Percentiles rank a stretch among this genome's conserved stretches.
Conservation (phyloP, 2,888 invertebrate species). For the Aspidiotus destructor region DNA sequence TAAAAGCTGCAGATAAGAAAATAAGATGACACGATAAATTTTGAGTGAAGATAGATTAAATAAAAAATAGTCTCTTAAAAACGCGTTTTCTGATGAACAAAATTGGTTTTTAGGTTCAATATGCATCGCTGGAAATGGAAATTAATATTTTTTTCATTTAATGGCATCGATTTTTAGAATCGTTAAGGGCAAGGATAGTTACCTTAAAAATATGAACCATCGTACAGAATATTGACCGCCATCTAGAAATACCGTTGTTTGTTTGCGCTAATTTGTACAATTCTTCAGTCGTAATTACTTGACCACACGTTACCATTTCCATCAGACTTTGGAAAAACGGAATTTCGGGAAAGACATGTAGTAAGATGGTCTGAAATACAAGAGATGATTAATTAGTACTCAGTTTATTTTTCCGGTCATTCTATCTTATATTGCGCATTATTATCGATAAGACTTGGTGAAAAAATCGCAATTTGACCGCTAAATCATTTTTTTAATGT, state of each 20-base stretch:
- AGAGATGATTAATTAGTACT: not conserved
- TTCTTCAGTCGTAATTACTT: constrained; percentile 49
- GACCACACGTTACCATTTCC: constrained; percentile 55
- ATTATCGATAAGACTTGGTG: too few relatives aligned
- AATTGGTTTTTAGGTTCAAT: not conserved
- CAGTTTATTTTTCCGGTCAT: not conserved
- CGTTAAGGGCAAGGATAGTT: not conserved
- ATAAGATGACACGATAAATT: not conserved
- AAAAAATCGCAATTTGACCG: too few relatives aligned
- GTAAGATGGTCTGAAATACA: constrained; percentile 45
- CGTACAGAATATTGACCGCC: constrained; percentile 36
- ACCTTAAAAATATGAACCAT: constrained; percentile 31
- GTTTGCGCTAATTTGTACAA: constrained; percentile 46
- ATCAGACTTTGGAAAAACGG: constrained; percentile 46
- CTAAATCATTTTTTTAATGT: too few relatives aligned
- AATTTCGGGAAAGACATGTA: constrained; percentile 43
- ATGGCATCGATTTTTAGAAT: too few relatives aligned
- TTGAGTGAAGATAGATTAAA: not conserved
- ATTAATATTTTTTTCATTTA: too few relatives aligned
- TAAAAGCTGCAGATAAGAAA: not conserved
- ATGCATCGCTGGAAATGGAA: not conserved
- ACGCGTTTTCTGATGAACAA: too few relatives aligned
- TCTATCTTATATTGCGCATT: not conserved
- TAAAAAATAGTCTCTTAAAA: not conserved
- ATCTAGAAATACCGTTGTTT: constrained; percentile 43